phyloP scores from a whole-genome alignment of 2,113 vertebrate species.

The Ciconia stormi region DNA sequence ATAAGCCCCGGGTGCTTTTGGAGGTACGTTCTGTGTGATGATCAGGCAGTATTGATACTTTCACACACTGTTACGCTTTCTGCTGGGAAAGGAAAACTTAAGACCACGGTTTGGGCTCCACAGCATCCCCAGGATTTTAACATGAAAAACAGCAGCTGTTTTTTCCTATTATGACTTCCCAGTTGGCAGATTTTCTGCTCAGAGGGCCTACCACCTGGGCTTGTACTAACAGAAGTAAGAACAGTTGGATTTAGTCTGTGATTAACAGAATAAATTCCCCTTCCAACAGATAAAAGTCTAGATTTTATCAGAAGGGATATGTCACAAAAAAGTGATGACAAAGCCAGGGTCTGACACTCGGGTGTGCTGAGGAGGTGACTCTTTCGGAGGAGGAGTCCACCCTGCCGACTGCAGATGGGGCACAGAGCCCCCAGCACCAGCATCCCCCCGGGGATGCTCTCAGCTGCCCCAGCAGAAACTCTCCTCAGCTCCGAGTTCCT shows the following conservation, averaged over 20 bases:
- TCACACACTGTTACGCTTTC: not conserved
- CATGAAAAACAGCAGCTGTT: constrained; percentile 30
- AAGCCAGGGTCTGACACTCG: not conserved
- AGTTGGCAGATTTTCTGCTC: constrained; percentile 1
- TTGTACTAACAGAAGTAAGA: not conserved
- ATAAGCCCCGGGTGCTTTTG: not conserved
- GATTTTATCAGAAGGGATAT: not conserved
- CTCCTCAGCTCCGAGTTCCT: not conserved
- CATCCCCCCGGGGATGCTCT: not conserved
- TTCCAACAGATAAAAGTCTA: not conserved
- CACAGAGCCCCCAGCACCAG: not conserved
- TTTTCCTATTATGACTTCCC: constrained; percentile 2
- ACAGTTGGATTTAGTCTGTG: constrained; percentile 6
- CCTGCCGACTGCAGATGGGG: fast-evolving
- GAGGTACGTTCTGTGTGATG: not conserved
- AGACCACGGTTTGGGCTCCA: not conserved
- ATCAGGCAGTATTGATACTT: not conserved
- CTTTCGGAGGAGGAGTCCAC: not conserved
- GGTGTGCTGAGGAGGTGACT: not conserved
- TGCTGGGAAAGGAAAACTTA: not conserved
- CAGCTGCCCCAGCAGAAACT: not conserved
- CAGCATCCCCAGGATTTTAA: not conserved
- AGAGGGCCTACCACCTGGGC: not conserved
- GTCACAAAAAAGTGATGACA: not conserved
- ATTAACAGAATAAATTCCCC: not conserved